Evolutionary conservation across 2,888 invertebrate species (phyloP), one percentile per base, ranked within the genome.

Genomic region (Diplolepis rosae): DNA sequence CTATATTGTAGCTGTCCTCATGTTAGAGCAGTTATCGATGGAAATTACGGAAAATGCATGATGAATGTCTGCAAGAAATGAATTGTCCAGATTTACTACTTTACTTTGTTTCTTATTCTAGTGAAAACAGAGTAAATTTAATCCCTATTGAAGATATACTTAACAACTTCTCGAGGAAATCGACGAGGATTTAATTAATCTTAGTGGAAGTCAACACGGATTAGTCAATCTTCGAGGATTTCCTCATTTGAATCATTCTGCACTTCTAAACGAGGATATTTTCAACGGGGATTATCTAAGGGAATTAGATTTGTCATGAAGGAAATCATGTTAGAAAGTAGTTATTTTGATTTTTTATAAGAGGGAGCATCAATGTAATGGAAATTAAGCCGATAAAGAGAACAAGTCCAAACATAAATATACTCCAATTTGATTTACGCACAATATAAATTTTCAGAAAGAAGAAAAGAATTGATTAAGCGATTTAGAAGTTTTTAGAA

Each of bases 321-420:
- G 27, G 7, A 32, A 56, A 56, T 56, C 6, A 61, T 35, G 39
- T 27, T 61, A 61, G 39, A 61, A 24, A 39, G 24, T n/a, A 61
- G 27, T 61, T 61, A 61, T 35, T 61, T n/a, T 61, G 27, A 24
- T 39, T 61, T 61, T 61, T 61, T 61, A 35, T 35, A 35, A 39
- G 24, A 13, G 15, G 39, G n/a, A 61, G 24, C 27, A 22, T 15
- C 9, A 35, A 39, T 30, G 18, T 32, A 61, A 22, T 39, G 24
- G 61, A 27, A 18, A 61, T 56, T 56, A 35, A n/a, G n/a, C n/a
- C n/a, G n/a, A 50, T 18, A 48, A 24, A 28, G 24, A 45, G 27
- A 18, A 4, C 18, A 48, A 18, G 48, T 48, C 48, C 48, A 22
- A 22, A 48, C 9, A 48, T 22, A 48, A 48, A 48, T 7, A 4